Base-by-base conservation (phyloP, 2,113 vertebrate species). In the Melierax canorus region DNA sequence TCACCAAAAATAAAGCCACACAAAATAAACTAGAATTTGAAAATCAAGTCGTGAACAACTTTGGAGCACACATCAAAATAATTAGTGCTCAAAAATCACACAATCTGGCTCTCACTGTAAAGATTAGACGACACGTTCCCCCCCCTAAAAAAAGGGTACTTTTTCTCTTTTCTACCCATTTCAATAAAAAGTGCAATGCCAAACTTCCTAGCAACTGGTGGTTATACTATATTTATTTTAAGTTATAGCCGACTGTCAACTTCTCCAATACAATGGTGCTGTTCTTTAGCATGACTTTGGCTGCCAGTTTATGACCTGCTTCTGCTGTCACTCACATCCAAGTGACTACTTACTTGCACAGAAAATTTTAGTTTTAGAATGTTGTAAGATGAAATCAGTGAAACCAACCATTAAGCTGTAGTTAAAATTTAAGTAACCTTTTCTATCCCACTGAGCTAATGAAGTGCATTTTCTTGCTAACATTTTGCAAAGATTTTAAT, bases 391-490 rank as follows among this genome's bases (percentile, higher is more conserved):
- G 59, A 67, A 93, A 94, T 86, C 82, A 79, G 91, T 93, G 81
- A 96, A 98, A 92, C 45, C 93, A 95, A 88, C 84, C 93, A 95
- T 94, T 94, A 97, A 79, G 68, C 73, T 62, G 78, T 72, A 92
- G 85, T 97, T 97, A 98, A 98, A 97, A 30, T 95, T 97, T 97
- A 94, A 97, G 73, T 60, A 94, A 90, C 76, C 46, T 96, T 64
- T 97, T 97, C 93, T 97, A 74, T 55, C 77, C 76, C 86, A 74
- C 81, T 94, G 95, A 95, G 76, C 85, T 95, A 96, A 94, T 91
- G 58, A 94, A 98, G 96, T 98, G 95, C 96, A 92, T 95, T 97
- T 95, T 89, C 95, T 95, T 98, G 97, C 96, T 97, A 96, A 90
- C 93, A 94, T 94, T 97, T 95, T 95, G 85, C 80, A 64, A 93